A percentile compares a stretch with the other conserved stretches of the same genome.
phyloP scores from a whole-genome alignment of 2,888 invertebrate species.

The Pharmacophagus antenor region DNA sequence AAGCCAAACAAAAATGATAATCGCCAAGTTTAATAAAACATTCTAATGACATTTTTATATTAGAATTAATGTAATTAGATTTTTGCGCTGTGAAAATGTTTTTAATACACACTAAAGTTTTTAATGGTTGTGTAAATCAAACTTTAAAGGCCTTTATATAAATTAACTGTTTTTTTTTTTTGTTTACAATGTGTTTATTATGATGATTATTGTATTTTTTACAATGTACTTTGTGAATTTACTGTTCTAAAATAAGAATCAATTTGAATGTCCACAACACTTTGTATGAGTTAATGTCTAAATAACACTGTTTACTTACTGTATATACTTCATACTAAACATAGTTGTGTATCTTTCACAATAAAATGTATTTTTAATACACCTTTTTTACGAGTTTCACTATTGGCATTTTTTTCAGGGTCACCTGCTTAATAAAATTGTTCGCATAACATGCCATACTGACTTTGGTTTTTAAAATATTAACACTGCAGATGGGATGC shows the following conservation, averaged over 20 bases:
- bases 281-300: slow-evolving; percentile 44
- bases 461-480: no score
- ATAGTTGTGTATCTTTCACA: slow-evolving; percentile 77
- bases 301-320: slow-evolving; percentile 67
- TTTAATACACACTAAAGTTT: slow-evolving; percentile 2
- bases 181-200: slow-evolving; percentile 42
- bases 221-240: background rate
- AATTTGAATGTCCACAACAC: slow-evolving; percentile 10
- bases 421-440: no score
- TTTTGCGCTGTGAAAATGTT: slow-evolving; percentile 12
- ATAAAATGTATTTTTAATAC: slow-evolving; percentile 81
- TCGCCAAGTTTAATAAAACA: slow-evolving; percentile 50
- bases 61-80: slow-evolving; percentile 8
- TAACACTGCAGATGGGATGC: no score
- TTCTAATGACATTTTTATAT: slow-evolving; percentile 13
- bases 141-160: slow-evolving; percentile 18
- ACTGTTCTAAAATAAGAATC: background rate
- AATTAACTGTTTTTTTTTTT: slow-evolving; percentile 52
- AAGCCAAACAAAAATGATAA: slow-evolving; percentile 56
- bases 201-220: background rate
- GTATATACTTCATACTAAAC: slow-evolving; percentile 77
- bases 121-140: slow-evolving; percentile 28
- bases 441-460: no score
- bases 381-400: slow-evolving; percentile 57
- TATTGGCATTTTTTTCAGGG: background rate